A percentile compares a stretch with the other conserved stretches of the same genome.
These are phyloP conservation scores for Drosophila aff. DNA, from an alignment of 1,140 invertebrate genomes.

Conservation along the genomic window DNA sequence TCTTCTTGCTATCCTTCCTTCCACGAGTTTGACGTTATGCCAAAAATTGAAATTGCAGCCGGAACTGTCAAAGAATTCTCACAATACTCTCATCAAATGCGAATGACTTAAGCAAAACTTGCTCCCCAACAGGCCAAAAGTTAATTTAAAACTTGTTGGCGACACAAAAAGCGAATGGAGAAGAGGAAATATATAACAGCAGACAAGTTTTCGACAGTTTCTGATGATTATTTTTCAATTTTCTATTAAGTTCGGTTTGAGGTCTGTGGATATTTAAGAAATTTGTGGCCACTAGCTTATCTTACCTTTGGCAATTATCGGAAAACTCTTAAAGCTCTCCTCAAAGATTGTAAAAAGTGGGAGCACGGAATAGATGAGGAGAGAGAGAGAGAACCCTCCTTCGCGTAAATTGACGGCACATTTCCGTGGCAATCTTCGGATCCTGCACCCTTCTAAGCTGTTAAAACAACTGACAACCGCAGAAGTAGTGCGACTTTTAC, in stretches of 20 bases:
- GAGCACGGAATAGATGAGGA: neutral
- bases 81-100: slow-evolving; percentile 45
- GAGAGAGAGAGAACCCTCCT: neutral
- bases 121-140: slow-evolving; percentile 44
- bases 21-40: neutral
- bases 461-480: slow-evolving; percentile 82
- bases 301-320: slow-evolving; percentile 16
- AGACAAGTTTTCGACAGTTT: slow-evolving; percentile 49
- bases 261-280: neutral
- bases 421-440: slow-evolving; percentile 66
- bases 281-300: neutral
- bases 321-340: slow-evolving; percentile 19
- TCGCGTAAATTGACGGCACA: slow-evolving; percentile 78
- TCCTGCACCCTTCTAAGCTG: slow-evolving; percentile 55
- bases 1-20: neutral
- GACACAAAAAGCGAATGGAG: slow-evolving; percentile 20
- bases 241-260: slow-evolving; percentile 8
- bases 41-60: slow-evolving; percentile 39
- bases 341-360: slow-evolving; percentile 19
- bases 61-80: slow-evolving; percentile 46
- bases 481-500: slow-evolving; percentile 83
- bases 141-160: slow-evolving; percentile 60
- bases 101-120: slow-evolving; percentile 37
- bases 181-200: slow-evolving; percentile 16
- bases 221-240: slow-evolving; percentile 40